Conservation (phyloP, 2,113 vertebrate species). For the Pandion haliaetus region DNA sequence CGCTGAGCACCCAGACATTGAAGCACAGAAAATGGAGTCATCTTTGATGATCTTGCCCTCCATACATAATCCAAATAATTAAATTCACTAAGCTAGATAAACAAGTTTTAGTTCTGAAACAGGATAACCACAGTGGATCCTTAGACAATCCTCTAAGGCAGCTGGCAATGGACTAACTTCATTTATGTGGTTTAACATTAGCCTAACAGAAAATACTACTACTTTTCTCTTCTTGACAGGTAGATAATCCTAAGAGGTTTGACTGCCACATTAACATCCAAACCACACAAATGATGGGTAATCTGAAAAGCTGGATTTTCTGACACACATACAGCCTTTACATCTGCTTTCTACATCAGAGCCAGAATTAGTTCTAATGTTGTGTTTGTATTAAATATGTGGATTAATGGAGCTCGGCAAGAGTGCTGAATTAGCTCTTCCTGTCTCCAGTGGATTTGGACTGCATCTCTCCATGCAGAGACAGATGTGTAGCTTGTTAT, state of each 20-base stretch:
- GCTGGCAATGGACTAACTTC: slow-evolving; percentile 41
- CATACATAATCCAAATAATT: slow-evolving; percentile 30
- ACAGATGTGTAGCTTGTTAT: background rate
- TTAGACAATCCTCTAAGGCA: slow-evolving; percentile 47
- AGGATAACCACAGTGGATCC: slow-evolving; percentile 30
- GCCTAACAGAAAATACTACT: slow-evolving; percentile 43
- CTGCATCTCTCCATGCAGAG: background rate
- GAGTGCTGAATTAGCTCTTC: slow-evolving; percentile 55
- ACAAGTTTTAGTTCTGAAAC: slow-evolving; percentile 52
- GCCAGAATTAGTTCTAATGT: slow-evolving; percentile 54
- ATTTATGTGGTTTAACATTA: slow-evolving; percentile 64
- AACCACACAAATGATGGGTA: slow-evolving; percentile 57
- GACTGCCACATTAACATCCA: slow-evolving; percentile 53
- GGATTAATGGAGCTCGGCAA: slow-evolving; percentile 62
- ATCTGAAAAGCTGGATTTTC: slow-evolving; percentile 65
- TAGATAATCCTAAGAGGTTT: slow-evolving; percentile 66
- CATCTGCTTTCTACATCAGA: slow-evolving; percentile 62
- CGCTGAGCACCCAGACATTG: background rate
- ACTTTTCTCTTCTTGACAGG: slow-evolving; percentile 52
- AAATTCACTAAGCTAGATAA: slow-evolving; percentile 50
- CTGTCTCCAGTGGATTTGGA: slow-evolving; percentile 52
- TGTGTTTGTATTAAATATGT: slow-evolving; percentile 55
- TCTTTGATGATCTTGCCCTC: background rate
- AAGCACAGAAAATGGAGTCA: background rate
- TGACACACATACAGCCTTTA: slow-evolving; percentile 19